Conservation (phyloP, 2,113 vertebrate genomes). For the Ivindomyrus marchei region DNA sequence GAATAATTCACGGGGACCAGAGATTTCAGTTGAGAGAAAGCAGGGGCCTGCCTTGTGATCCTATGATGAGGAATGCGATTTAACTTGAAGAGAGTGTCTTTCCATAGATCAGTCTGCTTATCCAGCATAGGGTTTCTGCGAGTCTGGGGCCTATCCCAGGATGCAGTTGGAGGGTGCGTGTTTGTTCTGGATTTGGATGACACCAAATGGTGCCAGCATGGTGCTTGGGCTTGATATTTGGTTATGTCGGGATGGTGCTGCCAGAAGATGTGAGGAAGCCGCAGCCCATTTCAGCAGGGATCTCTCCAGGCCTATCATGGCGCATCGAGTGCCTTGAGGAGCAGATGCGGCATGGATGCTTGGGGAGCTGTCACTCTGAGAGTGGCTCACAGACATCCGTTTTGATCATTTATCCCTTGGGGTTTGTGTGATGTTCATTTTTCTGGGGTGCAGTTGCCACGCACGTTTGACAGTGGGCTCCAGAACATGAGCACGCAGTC, state of each 20-base stretch:
- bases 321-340: neutral
- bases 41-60: neutral
- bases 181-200: neutral
- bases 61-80: neutral
- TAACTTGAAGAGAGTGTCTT: neutral
- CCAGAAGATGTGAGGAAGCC: neutral
- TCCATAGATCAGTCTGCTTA: neutral
- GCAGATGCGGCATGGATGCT: neutral
- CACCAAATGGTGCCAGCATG: neutral
- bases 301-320: neutral
- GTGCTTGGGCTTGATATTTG: neutral
- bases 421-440: neutral
- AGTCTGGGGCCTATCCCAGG: neutral
- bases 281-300: neutral
- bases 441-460: neutral
- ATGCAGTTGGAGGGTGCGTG: neutral
- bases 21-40: neutral
- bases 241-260: neutral
- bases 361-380: neutral
- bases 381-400: neutral
- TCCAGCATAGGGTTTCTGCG: neutral
- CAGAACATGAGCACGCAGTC: neutral
- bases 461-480: neutral
- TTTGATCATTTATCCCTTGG: neutral
- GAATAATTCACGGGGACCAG: neutral